These are phyloP conservation scores for Pammene fasciana DNA, from an alignment of 2,888 invertebrate genomes.

Conservation along the genomic window DNA sequence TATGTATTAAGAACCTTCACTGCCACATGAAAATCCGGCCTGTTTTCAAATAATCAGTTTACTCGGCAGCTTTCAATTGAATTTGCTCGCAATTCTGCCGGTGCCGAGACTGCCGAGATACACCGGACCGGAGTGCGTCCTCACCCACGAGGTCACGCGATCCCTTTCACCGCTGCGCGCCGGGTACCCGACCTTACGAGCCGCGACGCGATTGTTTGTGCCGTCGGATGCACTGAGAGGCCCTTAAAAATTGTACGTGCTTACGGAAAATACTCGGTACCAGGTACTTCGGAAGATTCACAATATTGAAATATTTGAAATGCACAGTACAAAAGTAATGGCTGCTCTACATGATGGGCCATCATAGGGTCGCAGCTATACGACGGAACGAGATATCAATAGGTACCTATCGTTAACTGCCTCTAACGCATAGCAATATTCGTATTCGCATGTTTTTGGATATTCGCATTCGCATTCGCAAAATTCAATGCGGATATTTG, in stretches of 20 bases:
- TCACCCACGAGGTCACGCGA: slow-evolving; percentile 71
- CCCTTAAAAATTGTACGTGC: slow-evolving; percentile 14
- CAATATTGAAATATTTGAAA: no score
- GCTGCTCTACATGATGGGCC: no score
- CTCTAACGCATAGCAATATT: no score
- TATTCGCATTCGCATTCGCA: no score
- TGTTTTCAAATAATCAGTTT: slow-evolving; percentile 18
- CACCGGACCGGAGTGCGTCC: slow-evolving; percentile 47
- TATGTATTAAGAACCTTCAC: neutral
- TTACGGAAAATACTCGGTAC: neutral
- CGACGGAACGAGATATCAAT: no score
- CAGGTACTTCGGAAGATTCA: no score
- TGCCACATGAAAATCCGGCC: neutral
- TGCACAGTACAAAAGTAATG: no score
- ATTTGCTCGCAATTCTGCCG: slow-evolving; percentile 56
- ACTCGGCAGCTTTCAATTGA: slow-evolving; percentile 48
- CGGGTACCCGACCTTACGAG: slow-evolving; percentile 55
- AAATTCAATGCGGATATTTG: no score
- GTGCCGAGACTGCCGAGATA: slow-evolving; percentile 8
- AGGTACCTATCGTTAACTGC: no score
- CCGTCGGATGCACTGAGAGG: slow-evolving; percentile 13
- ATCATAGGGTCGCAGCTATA: no score
- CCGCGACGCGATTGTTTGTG: slow-evolving; percentile 54
- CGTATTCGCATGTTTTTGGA: no score
- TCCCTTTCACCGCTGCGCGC: slow-evolving; percentile 71